Evolutionary conservation across 2,797 vertebrate species (phyloP), one percentile per base, ranked within the genome.

Genomic region (Agapornis canus): DNA sequence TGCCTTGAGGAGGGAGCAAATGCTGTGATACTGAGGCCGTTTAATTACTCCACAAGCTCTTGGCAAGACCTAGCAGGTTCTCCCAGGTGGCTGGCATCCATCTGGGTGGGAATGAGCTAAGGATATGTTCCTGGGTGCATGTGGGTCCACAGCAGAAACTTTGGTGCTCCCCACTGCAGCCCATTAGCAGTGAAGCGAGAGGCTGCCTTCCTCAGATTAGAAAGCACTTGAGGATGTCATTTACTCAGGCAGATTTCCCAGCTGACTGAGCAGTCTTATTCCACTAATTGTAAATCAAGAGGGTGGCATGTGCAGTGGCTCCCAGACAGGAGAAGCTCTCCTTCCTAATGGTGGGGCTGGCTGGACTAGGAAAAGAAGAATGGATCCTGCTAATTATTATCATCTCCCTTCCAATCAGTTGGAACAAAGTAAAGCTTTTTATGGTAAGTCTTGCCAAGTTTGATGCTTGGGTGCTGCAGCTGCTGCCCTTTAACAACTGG

Each of bases 231-330:
- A 95, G 82, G 89, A 90, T 94, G 89, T 68, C 80, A 84, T 88
- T 95, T 94, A 91, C 80, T 84, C 77, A 83, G 82, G 77, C 72
- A 93, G 82, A 92, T 95, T 93, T 95, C 95, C 91, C 89, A 92
- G 80, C 47, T 92, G 92, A 94, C 92, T 91, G 89, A 95, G 73
- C 86, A 90, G 93, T 88, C 93, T 90, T 91, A 91, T 94, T 95
- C 32, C 35, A 68, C 90, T 95, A 95, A 96, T 92, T 95, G 81
- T 59, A 63, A 96, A 96, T 71, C 57, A 89, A 91, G 89, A 95
- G 82, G 69, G 76, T 86, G 87, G 70, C 23, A 25, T 79, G 70
- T 91, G 84, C 91, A 70, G 76, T 72, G 59, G 89, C 82, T 96
- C 66, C 78, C 69, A 94, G 43, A 63, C 59, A 83, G 80, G 86